phyloP scores from a whole-genome alignment of 2,113 vertebrate species.

The Phainopepla nitens region DNA sequence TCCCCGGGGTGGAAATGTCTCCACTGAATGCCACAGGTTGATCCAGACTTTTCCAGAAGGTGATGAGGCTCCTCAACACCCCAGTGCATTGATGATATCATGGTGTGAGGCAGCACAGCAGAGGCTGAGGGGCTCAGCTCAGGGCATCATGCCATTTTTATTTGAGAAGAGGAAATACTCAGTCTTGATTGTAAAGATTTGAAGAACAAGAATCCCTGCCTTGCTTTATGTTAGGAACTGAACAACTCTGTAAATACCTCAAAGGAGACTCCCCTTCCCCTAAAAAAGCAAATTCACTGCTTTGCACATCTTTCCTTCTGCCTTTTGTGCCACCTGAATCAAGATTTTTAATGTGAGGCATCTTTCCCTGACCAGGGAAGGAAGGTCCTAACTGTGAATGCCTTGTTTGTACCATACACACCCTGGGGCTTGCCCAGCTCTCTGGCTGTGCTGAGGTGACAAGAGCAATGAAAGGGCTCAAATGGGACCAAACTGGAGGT shows the following conservation, averaged over 20 bases:
- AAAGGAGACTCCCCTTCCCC: background rate
- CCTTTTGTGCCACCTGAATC: background rate
- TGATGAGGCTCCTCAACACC: background rate
- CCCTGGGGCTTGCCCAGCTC: background rate
- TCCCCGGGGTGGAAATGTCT: background rate
- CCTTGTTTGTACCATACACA: background rate
- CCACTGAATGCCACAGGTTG: background rate
- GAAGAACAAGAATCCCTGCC: background rate
- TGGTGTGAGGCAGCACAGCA: background rate
- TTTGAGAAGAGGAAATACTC: background rate
- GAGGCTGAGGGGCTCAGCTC: background rate
- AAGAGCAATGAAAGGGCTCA: background rate
- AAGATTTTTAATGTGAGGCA: no score
- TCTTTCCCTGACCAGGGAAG: background rate
- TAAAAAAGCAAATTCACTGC: fast-evolving
- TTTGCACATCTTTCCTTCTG: background rate
- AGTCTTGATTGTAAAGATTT: background rate
- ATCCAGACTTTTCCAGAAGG: background rate
- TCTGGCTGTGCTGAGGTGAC: background rate
- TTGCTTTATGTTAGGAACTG: background rate
- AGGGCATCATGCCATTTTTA: background rate
- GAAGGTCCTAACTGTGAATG: background rate
- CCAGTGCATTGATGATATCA: background rate
- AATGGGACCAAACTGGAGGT: background rate
- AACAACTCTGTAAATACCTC: background rate